Percentiles rank a stretch among this genome's conserved stretches.
Conservation (phyloP, 2,888 invertebrate genomes). For the Luperina nickerlii region DNA sequence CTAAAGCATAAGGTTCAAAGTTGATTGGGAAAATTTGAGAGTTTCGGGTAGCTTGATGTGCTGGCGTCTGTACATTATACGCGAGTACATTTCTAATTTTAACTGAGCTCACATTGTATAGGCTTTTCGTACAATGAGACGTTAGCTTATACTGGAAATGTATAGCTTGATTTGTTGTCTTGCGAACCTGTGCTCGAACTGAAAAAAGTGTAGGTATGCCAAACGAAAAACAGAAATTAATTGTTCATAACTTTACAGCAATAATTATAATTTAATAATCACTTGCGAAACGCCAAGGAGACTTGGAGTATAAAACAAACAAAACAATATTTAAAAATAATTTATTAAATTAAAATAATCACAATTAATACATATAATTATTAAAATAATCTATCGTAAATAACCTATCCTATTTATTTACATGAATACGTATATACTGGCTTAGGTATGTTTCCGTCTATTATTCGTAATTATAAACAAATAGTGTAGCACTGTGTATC, state of each 20-base stretch:
- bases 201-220: neutral
- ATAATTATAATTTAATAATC: neutral
- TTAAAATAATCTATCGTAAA: slow-evolving; percentile 2
- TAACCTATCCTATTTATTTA: slow-evolving; percentile 46
- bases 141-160: neutral
- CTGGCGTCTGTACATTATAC: no score
- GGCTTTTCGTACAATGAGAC: neutral
- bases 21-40: no score
- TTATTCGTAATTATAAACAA: neutral
- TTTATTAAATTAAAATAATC: slow-evolving; percentile 40
- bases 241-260: neutral
- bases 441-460: no score
- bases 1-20: no score
- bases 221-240: neutral
- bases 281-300: neutral
- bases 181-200: no score
- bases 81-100: neutral
- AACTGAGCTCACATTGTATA: neutral
- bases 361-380: neutral
- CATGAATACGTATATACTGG: neutral
- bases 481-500: neutral
- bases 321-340: slow-evolving; percentile 22
- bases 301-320: slow-evolving; percentile 1
- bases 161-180: neutral
- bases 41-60: no score